Base-by-base conservation (phyloP, 2,888 invertebrate genomes). In the Tenthredo distinguenda region DNA sequence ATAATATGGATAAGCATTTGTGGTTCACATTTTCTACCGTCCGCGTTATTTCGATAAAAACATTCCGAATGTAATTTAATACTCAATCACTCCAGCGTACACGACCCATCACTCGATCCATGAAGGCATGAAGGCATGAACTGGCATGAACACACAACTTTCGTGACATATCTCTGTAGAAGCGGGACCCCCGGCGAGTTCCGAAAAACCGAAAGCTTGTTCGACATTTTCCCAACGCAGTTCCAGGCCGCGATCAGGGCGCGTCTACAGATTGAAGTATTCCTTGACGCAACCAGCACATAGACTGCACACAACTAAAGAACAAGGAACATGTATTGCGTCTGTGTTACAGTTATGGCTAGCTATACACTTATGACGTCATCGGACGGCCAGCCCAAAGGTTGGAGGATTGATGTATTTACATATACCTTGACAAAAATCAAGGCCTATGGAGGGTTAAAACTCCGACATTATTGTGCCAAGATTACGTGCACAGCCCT, bases 41-140 rank as follows among this genome's bases (percentile, higher is more conserved):
- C 86, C 86, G 86, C 88, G 88, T 91, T 90, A 91, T 88, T 89
- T 87, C 86, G 87, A 86, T 87, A 89, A 90, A 91, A 91, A 91
- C 91, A 89, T 90, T 88, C 87, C 88, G 87, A 89, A 87, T 77
- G 86, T 86, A 86, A 90, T 89, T 90, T 26, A 90, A 90, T 90
- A 90, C 87, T 90, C 87, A 88, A 88, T 79, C 84, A 86, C 81
- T 81, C 58, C 62, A 55, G 40, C 77, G 50, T 77, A 55, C 34
- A 37, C 81, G 58, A 40, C 40, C 81, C 62, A 62, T 81, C 31
- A 55, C 55, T 55, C 37, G 62, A 37, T 37, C 77, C 77, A 77
- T 55, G 40, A 40, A 62, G 37, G 62, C 58, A 81, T 43, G 34
- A 71, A 71, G 34, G 34, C 71, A 71, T 37, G 72, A 74, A 31